Evolutionary conservation across 1,140 invertebrate species (phyloP).

Genomic region (Idris sp.): DNA sequence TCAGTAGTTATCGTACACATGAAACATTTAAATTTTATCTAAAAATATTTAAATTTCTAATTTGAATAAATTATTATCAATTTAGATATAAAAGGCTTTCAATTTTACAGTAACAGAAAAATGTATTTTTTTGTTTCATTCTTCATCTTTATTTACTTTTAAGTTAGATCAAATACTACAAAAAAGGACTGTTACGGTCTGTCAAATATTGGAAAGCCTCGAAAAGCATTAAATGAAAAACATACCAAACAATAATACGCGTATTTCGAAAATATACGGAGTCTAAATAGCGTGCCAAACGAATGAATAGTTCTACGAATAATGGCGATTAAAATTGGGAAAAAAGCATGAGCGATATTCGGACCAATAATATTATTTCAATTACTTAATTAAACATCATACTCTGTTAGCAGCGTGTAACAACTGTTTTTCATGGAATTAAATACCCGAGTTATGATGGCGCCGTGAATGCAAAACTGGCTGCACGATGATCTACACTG

Average conservation of each 20-base stretch:
- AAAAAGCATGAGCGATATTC: constrained; percentile 3
- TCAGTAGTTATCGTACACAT: too few species aligned
- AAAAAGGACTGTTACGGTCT: too few species aligned
- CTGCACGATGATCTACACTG: constrained; percentile 1
- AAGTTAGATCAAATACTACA: too few species aligned
- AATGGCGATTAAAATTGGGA: constrained; percentile 10
- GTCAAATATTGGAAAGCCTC: too few species aligned
- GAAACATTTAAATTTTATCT: too few species aligned
- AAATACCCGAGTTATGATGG: constrained; percentile 47
- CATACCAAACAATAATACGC: constrained; percentile 19
- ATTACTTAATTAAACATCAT: constrained; percentile 35
- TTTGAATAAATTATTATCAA: too few species aligned
- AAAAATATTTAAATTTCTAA: too few species aligned
- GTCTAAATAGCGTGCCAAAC: constrained; percentile 15
- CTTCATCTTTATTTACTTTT: too few species aligned
- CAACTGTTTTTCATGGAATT: constrained; percentile 38
- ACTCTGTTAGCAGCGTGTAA: constrained; percentile 33
- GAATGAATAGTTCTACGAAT: not conserved
- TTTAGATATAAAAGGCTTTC: too few species aligned
- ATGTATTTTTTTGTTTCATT: too few species aligned
- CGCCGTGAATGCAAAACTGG: constrained; percentile 32
- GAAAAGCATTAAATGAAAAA: constrained; percentile 22
- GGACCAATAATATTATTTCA: constrained; percentile 19
- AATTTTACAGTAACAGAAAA: too few species aligned
- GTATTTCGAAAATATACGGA: constrained; percentile 18